Evolutionary conservation across 2,888 invertebrate species (phyloP).

Genomic region (Crematogaster levior): DNA sequence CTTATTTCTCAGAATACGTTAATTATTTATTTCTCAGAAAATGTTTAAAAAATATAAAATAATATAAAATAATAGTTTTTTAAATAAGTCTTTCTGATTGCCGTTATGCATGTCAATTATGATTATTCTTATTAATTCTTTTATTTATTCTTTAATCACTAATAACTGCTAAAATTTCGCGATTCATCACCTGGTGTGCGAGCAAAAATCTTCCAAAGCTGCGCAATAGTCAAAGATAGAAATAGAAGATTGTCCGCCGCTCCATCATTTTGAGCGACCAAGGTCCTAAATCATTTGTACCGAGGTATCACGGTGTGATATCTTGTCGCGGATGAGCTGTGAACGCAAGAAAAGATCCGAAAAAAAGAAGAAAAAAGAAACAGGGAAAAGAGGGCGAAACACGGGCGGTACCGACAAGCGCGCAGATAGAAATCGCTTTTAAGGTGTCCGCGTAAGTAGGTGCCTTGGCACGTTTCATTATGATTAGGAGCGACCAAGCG

Average conservation of each 20-base stretch:
- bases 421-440: slow-evolving; percentile 83
- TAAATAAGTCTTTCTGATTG: not conserved
- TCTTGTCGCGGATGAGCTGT: slow-evolving; percentile 30
- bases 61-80: not conserved
- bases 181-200: not conserved
- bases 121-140: not conserved
- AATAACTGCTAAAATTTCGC: not conserved
- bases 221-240: not conserved
- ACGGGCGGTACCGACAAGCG: slow-evolving; percentile 35
- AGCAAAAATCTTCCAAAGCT: slow-evolving; percentile 19
- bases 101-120: not conserved
- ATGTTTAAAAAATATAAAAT: not conserved
- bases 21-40: not conserved
- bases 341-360: not conserved
- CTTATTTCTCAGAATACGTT: not conserved
- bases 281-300: slow-evolving; percentile 29
- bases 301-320: slow-evolving; percentile 50
- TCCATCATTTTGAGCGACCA: slow-evolving; percentile 1
- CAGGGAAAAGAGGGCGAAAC: not conserved
- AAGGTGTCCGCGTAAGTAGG: slow-evolving; percentile 80
- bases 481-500: slow-evolving; percentile 84
- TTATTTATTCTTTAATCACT: no score
- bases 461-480: slow-evolving; percentile 85
- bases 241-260: not conserved
- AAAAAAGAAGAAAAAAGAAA: not conserved